Evolutionary conservation across 2,113 vertebrate species (phyloP).

Genomic region (Onychostruthus taczanowskii): DNA sequence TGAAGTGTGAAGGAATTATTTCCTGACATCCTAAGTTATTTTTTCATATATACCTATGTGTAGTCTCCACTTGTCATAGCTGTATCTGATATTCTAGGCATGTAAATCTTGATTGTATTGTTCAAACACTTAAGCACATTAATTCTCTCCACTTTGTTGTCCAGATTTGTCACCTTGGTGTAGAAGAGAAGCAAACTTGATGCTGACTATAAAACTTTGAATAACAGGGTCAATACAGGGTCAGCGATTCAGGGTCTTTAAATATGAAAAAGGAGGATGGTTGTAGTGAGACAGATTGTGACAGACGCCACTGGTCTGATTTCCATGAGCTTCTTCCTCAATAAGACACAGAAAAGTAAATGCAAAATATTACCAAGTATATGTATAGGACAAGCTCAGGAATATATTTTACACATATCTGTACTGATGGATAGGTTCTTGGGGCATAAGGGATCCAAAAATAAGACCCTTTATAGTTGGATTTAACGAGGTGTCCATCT

Average conservation of each 20-base stretch:
- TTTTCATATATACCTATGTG: not conserved
- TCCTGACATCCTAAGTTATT: not conserved
- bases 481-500: not conserved
- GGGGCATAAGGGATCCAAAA: not conserved
- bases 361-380: not conserved
- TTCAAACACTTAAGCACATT: not conserved
- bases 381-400: not conserved
- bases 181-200: not conserved
- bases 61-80: not conserved
- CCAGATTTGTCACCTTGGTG: not conserved
- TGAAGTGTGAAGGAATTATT: not conserved
- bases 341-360: not conserved
- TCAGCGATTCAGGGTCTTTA: not conserved
- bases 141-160: not conserved
- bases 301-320: not conserved
- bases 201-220: not conserved
- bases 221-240: not conserved
- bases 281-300: not conserved
- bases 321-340: not conserved
- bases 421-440: not conserved
- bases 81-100: not conserved
- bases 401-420: not conserved
- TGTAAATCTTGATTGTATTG: not conserved
- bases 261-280: not conserved
- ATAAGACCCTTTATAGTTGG: not conserved